Evolutionary conservation across 2,797 vertebrate genomes (phyloP).

Genomic region (Paguma larvata): DNA sequence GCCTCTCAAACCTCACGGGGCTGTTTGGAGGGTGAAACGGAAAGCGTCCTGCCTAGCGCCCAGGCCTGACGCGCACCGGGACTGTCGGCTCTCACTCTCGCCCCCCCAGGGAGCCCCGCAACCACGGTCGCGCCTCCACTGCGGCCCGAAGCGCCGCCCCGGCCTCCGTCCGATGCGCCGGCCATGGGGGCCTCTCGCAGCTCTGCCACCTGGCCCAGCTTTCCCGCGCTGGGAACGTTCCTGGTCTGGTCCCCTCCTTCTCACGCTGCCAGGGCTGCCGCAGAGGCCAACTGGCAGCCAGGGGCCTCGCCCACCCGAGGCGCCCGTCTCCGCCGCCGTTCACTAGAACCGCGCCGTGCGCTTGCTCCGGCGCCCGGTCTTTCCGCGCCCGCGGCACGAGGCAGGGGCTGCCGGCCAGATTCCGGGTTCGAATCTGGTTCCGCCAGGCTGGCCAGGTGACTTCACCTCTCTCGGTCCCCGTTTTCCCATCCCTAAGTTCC

Average conservation of each 20-base stretch:
- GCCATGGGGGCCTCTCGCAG: accelerated
- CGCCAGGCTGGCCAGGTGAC: neutral
- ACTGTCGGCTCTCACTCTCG: neutral
- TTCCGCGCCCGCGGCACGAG: too few relatives aligned
- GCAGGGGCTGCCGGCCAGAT: too few relatives aligned
- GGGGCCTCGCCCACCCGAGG: neutral
- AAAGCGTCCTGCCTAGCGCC: neutral
- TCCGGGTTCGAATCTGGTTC: neutral
- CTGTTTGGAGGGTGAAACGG: neutral
- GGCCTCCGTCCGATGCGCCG: too few relatives aligned
- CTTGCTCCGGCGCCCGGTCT: neutral
- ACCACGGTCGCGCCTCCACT: accelerated
- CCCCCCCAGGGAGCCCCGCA: too few relatives aligned
- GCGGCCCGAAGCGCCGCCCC: neutral
- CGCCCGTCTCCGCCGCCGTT: too few relatives aligned
- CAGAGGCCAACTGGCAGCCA: neutral
- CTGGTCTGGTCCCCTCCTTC: neutral
- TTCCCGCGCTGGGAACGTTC: neutral
- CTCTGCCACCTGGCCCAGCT: neutral
- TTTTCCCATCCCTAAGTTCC: neutral
- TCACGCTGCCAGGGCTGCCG: neutral
- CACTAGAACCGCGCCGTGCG: neutral
- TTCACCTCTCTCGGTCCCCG: neutral
- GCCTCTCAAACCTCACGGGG: neutral
- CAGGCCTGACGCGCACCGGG: accelerated